Conservation (phyloP, 2,797 vertebrate genomes). For the Ceyx erithaca region DNA sequence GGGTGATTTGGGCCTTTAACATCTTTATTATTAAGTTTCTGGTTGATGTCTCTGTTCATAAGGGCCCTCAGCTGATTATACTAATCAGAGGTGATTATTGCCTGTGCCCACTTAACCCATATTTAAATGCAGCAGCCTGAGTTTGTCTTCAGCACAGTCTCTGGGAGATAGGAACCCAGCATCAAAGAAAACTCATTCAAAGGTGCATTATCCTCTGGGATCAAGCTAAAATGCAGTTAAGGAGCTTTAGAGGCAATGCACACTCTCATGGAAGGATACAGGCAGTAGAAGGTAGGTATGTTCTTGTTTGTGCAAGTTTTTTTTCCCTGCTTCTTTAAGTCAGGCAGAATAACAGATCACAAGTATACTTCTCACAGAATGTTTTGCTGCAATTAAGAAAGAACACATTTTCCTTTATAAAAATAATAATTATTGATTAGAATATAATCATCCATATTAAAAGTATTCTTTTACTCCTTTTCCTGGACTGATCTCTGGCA, state of each 20-base stretch:
- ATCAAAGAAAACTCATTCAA: slow-evolving; percentile 32
- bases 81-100: slow-evolving; percentile 52
- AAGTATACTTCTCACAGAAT: not conserved
- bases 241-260: not conserved
- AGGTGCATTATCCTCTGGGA: not conserved
- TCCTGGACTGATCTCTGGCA: not conserved
- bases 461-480: not conserved
- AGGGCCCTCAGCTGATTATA: slow-evolving; percentile 40
- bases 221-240: not conserved
- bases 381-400: not conserved
- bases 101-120: slow-evolving; percentile 16
- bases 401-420: not conserved
- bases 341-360: not conserved
- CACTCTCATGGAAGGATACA: not conserved
- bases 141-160: not conserved
- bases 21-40: slow-evolving; percentile 5
- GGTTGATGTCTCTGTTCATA: not conserved
- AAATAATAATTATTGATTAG: not conserved
- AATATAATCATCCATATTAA: not conserved
- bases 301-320: not conserved
- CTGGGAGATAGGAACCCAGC: not conserved
- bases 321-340: not conserved
- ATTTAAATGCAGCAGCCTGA: slow-evolving; percentile 41
- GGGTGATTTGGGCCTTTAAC: not conserved
- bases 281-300: not conserved